Evolutionary conservation across 2,888 invertebrate species (phyloP).

Genomic region (Oligia fasciuncula): DNA sequence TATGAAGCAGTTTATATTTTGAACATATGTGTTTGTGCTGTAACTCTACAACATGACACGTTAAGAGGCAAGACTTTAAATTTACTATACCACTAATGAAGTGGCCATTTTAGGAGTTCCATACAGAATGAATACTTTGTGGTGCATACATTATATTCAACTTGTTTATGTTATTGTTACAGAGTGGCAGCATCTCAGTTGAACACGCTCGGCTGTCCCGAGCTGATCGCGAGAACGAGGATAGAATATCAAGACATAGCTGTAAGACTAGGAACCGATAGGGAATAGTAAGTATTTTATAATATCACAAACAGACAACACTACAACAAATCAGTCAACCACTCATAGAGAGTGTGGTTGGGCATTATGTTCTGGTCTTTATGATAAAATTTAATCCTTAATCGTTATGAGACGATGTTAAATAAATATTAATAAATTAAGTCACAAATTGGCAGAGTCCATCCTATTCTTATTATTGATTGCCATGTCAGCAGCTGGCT

Average conservation of each 20-base stretch:
- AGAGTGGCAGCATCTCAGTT: slow-evolving; percentile 99
- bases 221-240: slow-evolving; percentile 97
- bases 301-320: not conserved
- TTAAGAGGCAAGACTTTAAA: not conserved
- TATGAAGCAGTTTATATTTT: not conserved
- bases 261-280: slow-evolving; percentile 97
- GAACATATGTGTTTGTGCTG: not conserved
- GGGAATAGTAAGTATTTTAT: slow-evolving; percentile 95
- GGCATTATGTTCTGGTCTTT: not conserved
- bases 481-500: not conserved
- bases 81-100: not conserved
- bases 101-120: not conserved
- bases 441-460: not conserved
- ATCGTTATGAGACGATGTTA: not conserved
- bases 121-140: not conserved
- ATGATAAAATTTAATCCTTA: not conserved
- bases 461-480: not conserved
- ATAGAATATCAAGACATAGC: slow-evolving; percentile 99
- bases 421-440: not conserved
- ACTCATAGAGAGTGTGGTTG: not conserved
- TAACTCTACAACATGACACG: not conserved
- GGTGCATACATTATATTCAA: not conserved
- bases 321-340: not conserved
- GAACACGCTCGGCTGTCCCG: slow-evolving; percentile 98
- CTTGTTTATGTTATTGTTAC: slow-evolving; percentile 64